Evolutionary conservation across 2,888 invertebrate genomes (phyloP).

Genomic region (Xiphydria camelus): DNA sequence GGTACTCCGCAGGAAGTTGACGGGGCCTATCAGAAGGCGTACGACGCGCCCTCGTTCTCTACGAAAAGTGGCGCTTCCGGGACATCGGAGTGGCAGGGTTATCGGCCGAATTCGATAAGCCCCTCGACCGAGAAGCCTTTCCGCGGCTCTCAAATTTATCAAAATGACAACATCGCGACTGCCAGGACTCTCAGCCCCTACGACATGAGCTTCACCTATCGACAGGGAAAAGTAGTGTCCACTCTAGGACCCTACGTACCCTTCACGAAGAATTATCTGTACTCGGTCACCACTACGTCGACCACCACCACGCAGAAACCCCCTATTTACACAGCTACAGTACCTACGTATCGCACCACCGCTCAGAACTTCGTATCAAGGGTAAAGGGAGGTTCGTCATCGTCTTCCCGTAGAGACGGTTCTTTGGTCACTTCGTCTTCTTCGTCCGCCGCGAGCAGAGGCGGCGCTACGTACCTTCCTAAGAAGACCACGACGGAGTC

Average conservation of each 20-base stretch:
- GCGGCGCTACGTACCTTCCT: constrained; percentile 38
- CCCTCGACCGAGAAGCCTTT: constrained; percentile 44
- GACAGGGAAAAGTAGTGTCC: constrained; percentile 45
- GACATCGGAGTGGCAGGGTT: constrained; percentile 26
- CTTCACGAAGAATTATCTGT: constrained; percentile 50
- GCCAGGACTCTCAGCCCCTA: constrained; percentile 43
- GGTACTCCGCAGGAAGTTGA: not conserved
- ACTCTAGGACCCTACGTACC: constrained; percentile 51
- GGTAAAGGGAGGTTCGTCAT: constrained; percentile 25
- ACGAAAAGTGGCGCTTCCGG: constrained; percentile 29
- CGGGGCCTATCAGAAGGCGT: not conserved
- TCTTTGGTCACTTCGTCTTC: no score
- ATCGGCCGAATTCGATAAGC: constrained; percentile 36
- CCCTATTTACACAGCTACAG: constrained; percentile 42
- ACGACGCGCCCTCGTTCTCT: constrained; percentile 7
- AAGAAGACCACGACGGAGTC: constrained; percentile 35
- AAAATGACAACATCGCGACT: constrained; percentile 14
- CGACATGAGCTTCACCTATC: constrained; percentile 46
- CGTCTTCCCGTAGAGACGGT: constrained; percentile 20
- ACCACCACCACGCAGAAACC: constrained; percentile 36
- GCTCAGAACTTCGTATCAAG: constrained; percentile 20
- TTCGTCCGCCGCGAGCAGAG: constrained; percentile 25
- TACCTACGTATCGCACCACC: constrained; percentile 40
- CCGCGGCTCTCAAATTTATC: constrained; percentile 23
- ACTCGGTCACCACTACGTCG: constrained; percentile 29